A percentile compares a stretch with the other conserved stretches of the same genome.
Conservation (phyloP, 2,797 vertebrate species). For the Echeneis naucrates region DNA sequence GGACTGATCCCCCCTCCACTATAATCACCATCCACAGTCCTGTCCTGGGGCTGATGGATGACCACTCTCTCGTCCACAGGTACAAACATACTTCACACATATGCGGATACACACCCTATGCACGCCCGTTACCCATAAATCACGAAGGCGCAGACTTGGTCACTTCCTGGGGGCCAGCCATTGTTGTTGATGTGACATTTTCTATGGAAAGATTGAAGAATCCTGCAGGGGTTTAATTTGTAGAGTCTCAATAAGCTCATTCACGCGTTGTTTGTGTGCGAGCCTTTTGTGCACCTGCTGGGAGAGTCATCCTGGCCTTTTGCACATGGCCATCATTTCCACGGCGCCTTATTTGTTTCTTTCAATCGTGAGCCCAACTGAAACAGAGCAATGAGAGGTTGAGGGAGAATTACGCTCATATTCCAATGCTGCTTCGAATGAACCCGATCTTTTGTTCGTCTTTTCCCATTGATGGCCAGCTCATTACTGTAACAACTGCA, state of each 20-base stretch:
- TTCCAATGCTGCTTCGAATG: not conserved
- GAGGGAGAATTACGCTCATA: not conserved
- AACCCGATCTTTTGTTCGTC: slow-evolving; percentile 7
- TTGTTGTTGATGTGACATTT: slow-evolving; percentile 66
- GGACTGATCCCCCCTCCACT: slow-evolving; percentile 52
- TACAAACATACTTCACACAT: slow-evolving; percentile 18
- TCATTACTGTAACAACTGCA: not conserved
- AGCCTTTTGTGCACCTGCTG: slow-evolving; percentile 25
- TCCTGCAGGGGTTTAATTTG: slow-evolving; percentile 56
- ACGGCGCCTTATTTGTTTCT: slow-evolving; percentile 21
- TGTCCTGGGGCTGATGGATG: slow-evolving; percentile 72
- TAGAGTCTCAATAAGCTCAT: slow-evolving; percentile 16
- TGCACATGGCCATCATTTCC: slow-evolving; percentile 19
- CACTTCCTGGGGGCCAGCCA: slow-evolving; percentile 24
- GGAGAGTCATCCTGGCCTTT: slow-evolving; percentile 29
- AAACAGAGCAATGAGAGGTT: slow-evolving; percentile 13
- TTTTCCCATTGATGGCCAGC: not conserved
- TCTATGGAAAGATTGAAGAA: slow-evolving; percentile 27
- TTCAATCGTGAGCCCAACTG: not conserved
- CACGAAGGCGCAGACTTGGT: slow-evolving; percentile 34
- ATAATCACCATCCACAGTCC: slow-evolving; percentile 68
- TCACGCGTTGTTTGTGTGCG: not conserved
- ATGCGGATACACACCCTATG: not conserved
- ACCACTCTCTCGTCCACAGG: slow-evolving; percentile 47
- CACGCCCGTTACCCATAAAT: slow-evolving; percentile 38